Evolutionary conservation across 2,888 invertebrate species (phyloP).

Genomic region (Rotaria macrura): DNA sequence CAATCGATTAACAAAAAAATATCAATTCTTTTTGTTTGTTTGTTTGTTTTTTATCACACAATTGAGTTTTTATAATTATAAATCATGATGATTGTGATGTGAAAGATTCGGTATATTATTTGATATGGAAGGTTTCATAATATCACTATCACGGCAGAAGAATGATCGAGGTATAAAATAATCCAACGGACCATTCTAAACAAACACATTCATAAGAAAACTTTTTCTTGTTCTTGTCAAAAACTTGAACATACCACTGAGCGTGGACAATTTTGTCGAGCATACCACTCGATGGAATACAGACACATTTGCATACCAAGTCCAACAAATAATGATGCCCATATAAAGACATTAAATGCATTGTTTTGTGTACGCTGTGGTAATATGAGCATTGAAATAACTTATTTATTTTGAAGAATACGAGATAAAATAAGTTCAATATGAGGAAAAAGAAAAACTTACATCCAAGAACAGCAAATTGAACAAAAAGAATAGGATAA

Average conservation of each 20-base stretch:
- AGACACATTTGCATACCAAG: conserved; percentile 64
- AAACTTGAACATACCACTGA: conserved; percentile 16
- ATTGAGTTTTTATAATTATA: background rate
- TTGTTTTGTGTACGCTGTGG: conserved; percentile 53
- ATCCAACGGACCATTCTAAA: background rate
- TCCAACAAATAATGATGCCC: conserved; percentile 68
- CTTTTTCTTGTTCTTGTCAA: background rate
- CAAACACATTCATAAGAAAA: background rate
- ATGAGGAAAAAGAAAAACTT: too few species aligned
- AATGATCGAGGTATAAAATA: background rate
- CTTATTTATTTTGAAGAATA: too few species aligned
- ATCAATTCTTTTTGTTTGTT: too few species aligned
- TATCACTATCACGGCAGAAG: background rate
- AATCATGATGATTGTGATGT: background rate
- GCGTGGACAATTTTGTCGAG: conserved; percentile 60
- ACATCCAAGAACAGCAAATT: conserved; percentile 64
- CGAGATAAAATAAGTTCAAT: too few species aligned
- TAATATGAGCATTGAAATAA: conserved; percentile 43
- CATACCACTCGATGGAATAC: conserved; percentile 76
- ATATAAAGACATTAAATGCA: conserved; percentile 57
- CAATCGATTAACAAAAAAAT: too few species aligned
- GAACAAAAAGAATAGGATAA: conserved; percentile 69
- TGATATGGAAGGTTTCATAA: background rate
- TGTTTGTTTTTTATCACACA: too few species aligned
- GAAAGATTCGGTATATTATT: background rate